A percentile compares a stretch with the other conserved stretches of the same genome.
Conservation (phyloP, 2,113 vertebrate species). For the Phyllostomus discolor region DNA sequence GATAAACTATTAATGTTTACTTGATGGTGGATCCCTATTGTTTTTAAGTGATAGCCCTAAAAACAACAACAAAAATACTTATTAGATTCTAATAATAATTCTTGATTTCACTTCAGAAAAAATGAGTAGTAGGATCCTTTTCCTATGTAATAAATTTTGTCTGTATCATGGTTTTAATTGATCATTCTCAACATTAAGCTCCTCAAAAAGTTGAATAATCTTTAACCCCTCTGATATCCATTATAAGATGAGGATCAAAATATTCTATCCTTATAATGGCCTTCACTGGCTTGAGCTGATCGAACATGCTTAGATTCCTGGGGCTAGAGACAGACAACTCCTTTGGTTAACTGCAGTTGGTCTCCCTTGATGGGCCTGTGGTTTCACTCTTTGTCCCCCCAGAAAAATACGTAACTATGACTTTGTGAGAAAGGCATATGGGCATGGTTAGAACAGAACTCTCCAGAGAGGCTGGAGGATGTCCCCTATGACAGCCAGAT, state of each 20-base stretch:
- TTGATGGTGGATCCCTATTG: conserved; percentile 49
- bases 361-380: background rate
- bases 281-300: background rate
- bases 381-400: background rate
- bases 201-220: conserved; percentile 70
- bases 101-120: conserved; percentile 51
- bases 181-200: conserved; percentile 63
- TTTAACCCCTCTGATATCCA: conserved; percentile 49
- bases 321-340: background rate
- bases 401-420: background rate
- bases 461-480: background rate
- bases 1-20: conserved; percentile 72
- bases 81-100: conserved; percentile 18
- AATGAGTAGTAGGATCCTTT: conserved; percentile 42
- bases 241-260: conserved; percentile 47
- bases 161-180: conserved; percentile 65
- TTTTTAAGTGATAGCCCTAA: conserved; percentile 52
- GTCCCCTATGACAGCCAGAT: background rate
- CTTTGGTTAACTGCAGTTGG: background rate
- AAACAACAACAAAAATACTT: conserved; percentile 1
- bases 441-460: background rate
- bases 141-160: conserved; percentile 32
- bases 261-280: background rate
- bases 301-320: background rate
- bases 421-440: background rate